Evolutionary conservation across 1,140 invertebrate species (phyloP).

Genomic region (Drosophila tani): DNA sequence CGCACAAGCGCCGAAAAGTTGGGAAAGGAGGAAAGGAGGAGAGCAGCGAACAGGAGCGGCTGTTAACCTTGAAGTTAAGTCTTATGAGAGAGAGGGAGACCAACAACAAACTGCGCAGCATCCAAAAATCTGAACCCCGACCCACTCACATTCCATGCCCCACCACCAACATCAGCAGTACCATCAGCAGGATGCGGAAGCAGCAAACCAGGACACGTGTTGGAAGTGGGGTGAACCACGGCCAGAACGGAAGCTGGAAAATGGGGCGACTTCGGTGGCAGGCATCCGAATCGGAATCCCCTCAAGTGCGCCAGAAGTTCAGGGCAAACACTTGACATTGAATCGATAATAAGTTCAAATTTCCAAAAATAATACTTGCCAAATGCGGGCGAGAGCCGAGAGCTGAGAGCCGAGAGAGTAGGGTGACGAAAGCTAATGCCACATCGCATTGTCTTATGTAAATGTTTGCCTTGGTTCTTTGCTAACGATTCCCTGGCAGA

Average conservation of each 20-base stretch:
- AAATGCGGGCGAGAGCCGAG: slow-evolving; percentile 19
- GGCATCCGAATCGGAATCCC: slow-evolving; percentile 15
- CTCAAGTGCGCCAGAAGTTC: slow-evolving; percentile 49
- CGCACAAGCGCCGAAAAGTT: slow-evolving; percentile 50
- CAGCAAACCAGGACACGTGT: slow-evolving; percentile 49
- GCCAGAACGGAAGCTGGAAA: slow-evolving; percentile 36
- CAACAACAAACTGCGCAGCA: slow-evolving; percentile 70
- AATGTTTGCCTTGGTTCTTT: slow-evolving; percentile 43
- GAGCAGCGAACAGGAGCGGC: slow-evolving; percentile 34
- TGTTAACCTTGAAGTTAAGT: slow-evolving; percentile 77
- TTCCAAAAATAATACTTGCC: slow-evolving; percentile 53
- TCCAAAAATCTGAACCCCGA: slow-evolving; percentile 38
- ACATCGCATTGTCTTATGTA: slow-evolving; percentile 47
- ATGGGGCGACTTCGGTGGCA: slow-evolving; percentile 47
- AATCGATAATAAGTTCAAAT: slow-evolving; percentile 78
- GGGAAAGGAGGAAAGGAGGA: slow-evolving; percentile 29
- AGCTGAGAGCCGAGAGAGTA: not conserved
- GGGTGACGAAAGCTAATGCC: slow-evolving; percentile 17
- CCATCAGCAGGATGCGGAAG: slow-evolving; percentile 9
- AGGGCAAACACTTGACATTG: slow-evolving; percentile 75
- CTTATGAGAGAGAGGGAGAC: not conserved
- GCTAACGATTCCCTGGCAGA: slow-evolving; percentile 7
- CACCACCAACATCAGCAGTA: slow-evolving; percentile 25
- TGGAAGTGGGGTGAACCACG: slow-evolving; percentile 48
- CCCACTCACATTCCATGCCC: slow-evolving; percentile 47